A percentile compares a stretch with the other conserved stretches of the same genome.
Evolutionary conservation across 2,888 invertebrate species (phyloP).

Genomic region (Zygothrica quintamaculata): DNA sequence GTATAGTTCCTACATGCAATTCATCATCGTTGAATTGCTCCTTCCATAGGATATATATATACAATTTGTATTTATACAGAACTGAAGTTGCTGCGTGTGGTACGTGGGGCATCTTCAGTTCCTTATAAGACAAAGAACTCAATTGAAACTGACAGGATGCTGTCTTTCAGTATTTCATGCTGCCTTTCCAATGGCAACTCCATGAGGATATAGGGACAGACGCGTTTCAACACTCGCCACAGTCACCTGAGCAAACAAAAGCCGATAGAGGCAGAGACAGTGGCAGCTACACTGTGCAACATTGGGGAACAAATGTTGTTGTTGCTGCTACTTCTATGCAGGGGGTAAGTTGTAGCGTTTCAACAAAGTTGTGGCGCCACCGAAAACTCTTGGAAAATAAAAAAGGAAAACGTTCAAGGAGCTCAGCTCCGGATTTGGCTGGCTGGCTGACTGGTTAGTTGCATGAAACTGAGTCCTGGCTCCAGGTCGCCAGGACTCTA

Average conservation of each 20-base stretch:
- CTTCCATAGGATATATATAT: no score
- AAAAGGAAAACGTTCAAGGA: slow-evolving; percentile 18
- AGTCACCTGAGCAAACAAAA: slow-evolving; percentile 43
- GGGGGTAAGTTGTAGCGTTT: slow-evolving; percentile 10
- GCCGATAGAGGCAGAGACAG: slow-evolving; percentile 18
- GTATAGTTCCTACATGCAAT: not conserved
- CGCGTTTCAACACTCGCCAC: slow-evolving; percentile 15
- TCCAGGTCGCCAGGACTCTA: not conserved
- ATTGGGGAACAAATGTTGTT: not conserved
- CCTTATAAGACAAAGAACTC: slow-evolving; percentile 32
- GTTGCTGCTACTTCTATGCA: not conserved
- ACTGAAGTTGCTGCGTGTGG: slow-evolving; percentile 19
- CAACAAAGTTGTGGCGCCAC: slow-evolving; percentile 26
- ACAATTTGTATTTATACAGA: no score
- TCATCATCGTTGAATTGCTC: not conserved
- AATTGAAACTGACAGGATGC: slow-evolving; percentile 56
- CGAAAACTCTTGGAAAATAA: no score
- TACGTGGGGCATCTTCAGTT: slow-evolving; percentile 20
- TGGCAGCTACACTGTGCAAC: not conserved
- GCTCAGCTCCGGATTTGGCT: slow-evolving; percentile 5
- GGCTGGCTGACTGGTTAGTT: no score
- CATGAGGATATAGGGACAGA: slow-evolving; percentile 5
- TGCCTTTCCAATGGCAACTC: slow-evolving; percentile 15
- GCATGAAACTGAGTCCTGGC: not conserved
- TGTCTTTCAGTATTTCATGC: slow-evolving; percentile 23